A percentile compares a stretch with the other conserved stretches of the same genome.
Conservation (phyloP, 2,113 vertebrate genomes). For the Myotis yumanensis region DNA sequence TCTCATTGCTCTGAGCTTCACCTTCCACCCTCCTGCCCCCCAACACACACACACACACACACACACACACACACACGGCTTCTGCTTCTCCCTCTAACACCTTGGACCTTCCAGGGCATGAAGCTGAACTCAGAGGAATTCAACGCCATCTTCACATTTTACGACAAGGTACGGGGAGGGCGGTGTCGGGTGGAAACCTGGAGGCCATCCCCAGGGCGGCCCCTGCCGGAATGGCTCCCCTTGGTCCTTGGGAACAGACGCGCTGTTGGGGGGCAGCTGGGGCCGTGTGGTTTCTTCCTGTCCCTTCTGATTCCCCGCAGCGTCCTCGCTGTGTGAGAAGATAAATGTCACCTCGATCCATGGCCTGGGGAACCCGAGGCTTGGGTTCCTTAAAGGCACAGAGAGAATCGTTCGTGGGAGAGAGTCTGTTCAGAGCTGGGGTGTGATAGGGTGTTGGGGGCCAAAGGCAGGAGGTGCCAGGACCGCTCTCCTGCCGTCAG, state of each 20-base stretch:
- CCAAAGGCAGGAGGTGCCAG: not conserved
- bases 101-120: constrained; percentile 86
- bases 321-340: not conserved
- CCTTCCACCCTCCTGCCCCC: not conserved
- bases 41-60: rapidly evolving
- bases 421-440: not conserved
- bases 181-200: not conserved
- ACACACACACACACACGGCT: not conserved
- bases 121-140: constrained; percentile 93
- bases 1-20: not conserved
- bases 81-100: not conserved
- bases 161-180: constrained; percentile 92
- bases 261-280: too few relatives aligned
- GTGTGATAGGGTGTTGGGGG: too few relatives aligned
- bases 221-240: rapidly evolving
- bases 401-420: not conserved
- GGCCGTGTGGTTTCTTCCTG: rapidly evolving
- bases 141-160: constrained; percentile 93
- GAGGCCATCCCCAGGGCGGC: rapidly evolving
- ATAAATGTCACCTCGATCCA: not conserved
- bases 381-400: not conserved
- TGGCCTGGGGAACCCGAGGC: not conserved
- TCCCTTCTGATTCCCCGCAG: not conserved
- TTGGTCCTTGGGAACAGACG: not conserved
- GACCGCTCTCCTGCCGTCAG: not conserved